Base-by-base conservation (phyloP, 2,888 invertebrate species). In the Oxytorus armatus region DNA sequence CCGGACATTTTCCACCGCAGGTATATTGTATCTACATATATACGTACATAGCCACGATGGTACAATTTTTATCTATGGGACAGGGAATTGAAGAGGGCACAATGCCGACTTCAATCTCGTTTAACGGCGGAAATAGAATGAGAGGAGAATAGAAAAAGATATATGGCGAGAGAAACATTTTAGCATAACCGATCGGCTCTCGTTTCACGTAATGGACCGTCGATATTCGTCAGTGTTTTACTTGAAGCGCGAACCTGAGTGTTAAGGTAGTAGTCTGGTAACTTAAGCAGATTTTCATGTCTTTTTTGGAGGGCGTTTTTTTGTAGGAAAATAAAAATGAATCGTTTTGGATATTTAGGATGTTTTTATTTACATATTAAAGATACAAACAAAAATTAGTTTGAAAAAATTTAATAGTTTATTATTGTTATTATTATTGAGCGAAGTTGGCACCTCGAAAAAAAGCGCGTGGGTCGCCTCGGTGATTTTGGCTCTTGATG, bases 71-170 rank as follows among this genome's bases (percentile, higher is more conserved):
- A 66, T 59, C 66, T 65, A 70, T 53, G 66, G 49, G 16, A 74
- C 69, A 49, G 44, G 47, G 18, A 36, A 55, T 25, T 14, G 68
- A 44, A 23, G 59, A 70, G 55, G 25, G 69, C 16, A 49, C 21
- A 47, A 55, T 61, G 73, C 69, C 53, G 25, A 49, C 33, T 65
- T 65, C 59, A 53, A 70, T 79, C 70, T 79, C 66, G 69, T 53
- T 69, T 69, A n/a, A 57, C 39, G 57, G 65, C 75, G 75, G 75
- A 75, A 79, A 79, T 79, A 79, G 79, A 79, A 79, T 79, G 79
- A 79, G 68, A 70, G 70, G 39, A 10, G 42, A 14, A 55, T 36
- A 51, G 53, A 69, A 61, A 61, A 44, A 42, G 44, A 21, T 61
- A 44, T 11, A 49, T 33, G 69, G 53, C 18, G 53, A 55, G 63